These are phyloP conservation scores for Plebejus argus DNA, from an alignment of 2,888 invertebrate genomes.

Conservation along the genomic window DNA sequence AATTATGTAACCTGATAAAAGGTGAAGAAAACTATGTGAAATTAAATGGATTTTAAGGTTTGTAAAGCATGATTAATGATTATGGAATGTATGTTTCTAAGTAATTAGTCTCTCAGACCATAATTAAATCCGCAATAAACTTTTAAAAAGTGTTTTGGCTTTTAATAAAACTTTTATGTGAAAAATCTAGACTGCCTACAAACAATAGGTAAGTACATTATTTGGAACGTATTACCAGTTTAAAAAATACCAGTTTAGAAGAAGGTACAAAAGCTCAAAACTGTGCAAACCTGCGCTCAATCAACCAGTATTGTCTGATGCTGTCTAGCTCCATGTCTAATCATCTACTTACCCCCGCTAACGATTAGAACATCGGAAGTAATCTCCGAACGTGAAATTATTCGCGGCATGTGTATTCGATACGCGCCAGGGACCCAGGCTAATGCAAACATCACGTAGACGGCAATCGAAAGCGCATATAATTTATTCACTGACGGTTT, in stretches of 20 bases:
- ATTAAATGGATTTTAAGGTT: background rate
- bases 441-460: slow-evolving; percentile 32
- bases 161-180: background rate
- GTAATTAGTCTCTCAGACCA: no score
- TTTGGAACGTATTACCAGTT: no score
- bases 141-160: background rate
- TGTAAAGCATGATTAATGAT: background rate
- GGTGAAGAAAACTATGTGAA: background rate
- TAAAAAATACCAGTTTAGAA: no score
- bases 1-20: background rate
- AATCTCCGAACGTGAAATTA: slow-evolving; percentile 24
- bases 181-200: background rate
- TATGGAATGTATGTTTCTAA: no score
- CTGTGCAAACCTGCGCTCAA: no score
- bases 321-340: background rate
- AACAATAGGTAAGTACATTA: no score
- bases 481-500: slow-evolving; percentile 40
- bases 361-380: slow-evolving; percentile 2
- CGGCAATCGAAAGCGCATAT: slow-evolving; percentile 42
- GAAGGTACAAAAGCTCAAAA: no score
- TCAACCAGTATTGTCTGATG: background rate
- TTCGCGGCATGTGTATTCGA: slow-evolving; percentile 31
- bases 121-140: background rate
- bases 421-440: slow-evolving; percentile 26
- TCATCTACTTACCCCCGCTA: background rate